phyloP scores from a whole-genome alignment of 2,888 invertebrate genomes.

The Dolichomitus sp. region DNA sequence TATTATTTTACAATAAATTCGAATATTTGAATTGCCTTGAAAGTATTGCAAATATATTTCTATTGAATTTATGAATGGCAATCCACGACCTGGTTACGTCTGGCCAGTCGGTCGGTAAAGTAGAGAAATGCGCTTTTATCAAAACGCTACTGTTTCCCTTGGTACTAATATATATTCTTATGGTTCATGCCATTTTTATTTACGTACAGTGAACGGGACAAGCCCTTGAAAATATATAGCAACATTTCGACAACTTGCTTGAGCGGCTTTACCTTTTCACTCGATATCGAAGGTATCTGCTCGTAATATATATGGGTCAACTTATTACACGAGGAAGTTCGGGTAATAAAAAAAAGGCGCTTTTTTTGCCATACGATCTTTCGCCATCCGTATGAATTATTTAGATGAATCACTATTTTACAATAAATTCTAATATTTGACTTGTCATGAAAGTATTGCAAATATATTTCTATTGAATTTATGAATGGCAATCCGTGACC shows the following conservation, averaged over 20 bases:
- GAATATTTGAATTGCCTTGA: too few species aligned
- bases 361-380: too few species aligned
- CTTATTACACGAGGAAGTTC: slow-evolving; percentile 51
- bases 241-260: slow-evolving; percentile 36
- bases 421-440: too few species aligned
- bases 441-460: too few species aligned
- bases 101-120: neutral
- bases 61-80: neutral
- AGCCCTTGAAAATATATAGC: neutral
- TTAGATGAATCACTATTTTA: too few species aligned
- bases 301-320: slow-evolving; percentile 45
- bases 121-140: neutral
- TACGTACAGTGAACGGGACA: too few species aligned
- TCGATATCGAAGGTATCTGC: slow-evolving; percentile 1
- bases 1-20: too few species aligned
- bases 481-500: neutral
- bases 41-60: too few species aligned
- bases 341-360: neutral
- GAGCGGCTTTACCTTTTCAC: slow-evolving; percentile 9
- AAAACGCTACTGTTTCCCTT: neutral
- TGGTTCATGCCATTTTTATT: too few species aligned
- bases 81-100: neutral
- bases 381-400: too few species aligned
- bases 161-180: neutral
- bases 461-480: too few species aligned